A percentile compares a stretch with the other conserved stretches of the same genome.
Evolutionary conservation across 2,888 invertebrate species (phyloP).

Genomic region (Anticlea derivata): DNA sequence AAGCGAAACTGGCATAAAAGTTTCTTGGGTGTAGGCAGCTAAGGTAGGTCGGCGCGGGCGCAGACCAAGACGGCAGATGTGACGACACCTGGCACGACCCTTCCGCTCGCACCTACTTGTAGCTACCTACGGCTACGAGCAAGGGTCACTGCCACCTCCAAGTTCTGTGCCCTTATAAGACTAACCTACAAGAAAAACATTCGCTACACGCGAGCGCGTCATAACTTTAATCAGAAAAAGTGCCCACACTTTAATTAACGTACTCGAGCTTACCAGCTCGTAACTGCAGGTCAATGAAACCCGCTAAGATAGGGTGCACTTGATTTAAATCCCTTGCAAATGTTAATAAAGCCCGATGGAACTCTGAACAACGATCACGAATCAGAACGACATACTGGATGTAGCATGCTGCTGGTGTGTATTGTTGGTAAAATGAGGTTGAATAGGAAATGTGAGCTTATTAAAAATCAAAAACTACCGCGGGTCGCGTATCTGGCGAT

Average conservation of each 20-base stretch:
- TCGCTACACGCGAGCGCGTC: slow-evolving; percentile 70
- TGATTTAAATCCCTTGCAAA: slow-evolving; percentile 44
- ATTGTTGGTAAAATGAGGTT: slow-evolving; percentile 34
- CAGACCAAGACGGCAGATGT: slow-evolving; percentile 79
- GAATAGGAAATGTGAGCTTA: slow-evolving; percentile 47
- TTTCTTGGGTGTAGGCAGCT: slow-evolving; percentile 57
- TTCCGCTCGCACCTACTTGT: slow-evolving; percentile 60
- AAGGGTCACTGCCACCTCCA: slow-evolving; percentile 61
- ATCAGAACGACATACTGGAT: slow-evolving; percentile 26
- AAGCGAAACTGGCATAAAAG: slow-evolving; percentile 63
- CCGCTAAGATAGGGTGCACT: slow-evolving; percentile 49
- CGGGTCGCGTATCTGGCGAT: slow-evolving; percentile 68
- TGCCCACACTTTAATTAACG: slow-evolving; percentile 50
- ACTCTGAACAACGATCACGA: slow-evolving; percentile 22
- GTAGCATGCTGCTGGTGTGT: slow-evolving; percentile 14
- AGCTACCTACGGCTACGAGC: slow-evolving; percentile 16
- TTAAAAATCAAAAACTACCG: slow-evolving; percentile 68
- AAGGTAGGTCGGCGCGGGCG: slow-evolving; percentile 40
- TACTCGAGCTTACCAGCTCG: slow-evolving; percentile 50
- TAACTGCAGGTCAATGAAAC: slow-evolving; percentile 56
- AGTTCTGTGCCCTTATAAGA: slow-evolving; percentile 57
- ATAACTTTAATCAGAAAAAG: slow-evolving; percentile 69
- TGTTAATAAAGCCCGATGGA: slow-evolving; percentile 38
- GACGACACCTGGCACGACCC: slow-evolving; percentile 80
- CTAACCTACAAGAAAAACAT: slow-evolving; percentile 60